These are phyloP conservation scores for Carcharodon carcharias DNA, from an alignment of 2,797 vertebrate genomes.

Conservation along the genomic window DNA sequence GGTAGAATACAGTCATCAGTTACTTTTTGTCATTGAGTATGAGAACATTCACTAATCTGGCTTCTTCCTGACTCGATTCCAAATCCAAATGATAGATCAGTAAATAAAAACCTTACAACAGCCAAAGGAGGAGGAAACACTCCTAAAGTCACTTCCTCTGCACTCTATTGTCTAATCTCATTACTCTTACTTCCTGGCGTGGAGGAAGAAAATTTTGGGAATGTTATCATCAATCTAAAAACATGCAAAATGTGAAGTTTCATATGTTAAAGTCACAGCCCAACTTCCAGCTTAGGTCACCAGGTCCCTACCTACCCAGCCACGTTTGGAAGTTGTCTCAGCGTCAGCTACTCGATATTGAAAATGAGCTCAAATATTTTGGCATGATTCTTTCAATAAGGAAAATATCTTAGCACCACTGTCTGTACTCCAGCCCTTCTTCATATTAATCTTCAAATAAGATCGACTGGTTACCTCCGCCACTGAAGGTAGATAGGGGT, in stretches of 20 bases:
- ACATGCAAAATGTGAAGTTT: neutral
- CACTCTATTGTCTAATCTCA: neutral
- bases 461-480: neutral
- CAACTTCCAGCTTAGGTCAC: neutral
- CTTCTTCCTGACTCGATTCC: neutral
- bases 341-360: no score
- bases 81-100: neutral
- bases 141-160: neutral
- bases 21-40: neutral
- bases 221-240: neutral
- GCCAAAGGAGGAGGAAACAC: neutral
- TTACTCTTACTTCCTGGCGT: neutral
- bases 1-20: neutral
- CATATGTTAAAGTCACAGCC: neutral
- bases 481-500: no score
- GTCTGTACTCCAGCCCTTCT: neutral
- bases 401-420: no score
- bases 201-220: neutral
- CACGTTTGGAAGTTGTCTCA: neutral
- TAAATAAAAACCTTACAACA: neutral
- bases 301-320: no score
- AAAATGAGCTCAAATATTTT: neutral
- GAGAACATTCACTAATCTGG: neutral
- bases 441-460: neutral
- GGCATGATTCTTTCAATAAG: neutral